Evolutionary conservation across 2,797 vertebrate genomes (phyloP).

Genomic region (Anabas testudineus): DNA sequence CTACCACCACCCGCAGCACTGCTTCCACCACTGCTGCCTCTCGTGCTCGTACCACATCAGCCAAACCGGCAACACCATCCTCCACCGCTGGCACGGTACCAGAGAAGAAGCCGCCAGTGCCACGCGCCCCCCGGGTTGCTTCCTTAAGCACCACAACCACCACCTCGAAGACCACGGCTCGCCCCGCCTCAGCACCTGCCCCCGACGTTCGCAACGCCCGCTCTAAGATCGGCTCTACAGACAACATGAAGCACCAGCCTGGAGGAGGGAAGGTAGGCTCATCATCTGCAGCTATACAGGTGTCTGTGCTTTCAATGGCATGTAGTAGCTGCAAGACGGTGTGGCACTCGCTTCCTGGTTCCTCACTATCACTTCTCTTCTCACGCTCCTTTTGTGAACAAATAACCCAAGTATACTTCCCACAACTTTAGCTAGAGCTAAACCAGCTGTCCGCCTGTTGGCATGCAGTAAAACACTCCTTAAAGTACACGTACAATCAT

Average conservation of each 20-base stretch:
- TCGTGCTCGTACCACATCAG: slow-evolving; percentile 60
- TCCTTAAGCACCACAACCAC: slow-evolving; percentile 47
- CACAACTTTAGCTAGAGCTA: neutral
- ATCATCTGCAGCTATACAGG: neutral
- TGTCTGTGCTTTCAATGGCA: neutral
- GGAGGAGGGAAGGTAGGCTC: slow-evolving; percentile 94
- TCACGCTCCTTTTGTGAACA: neutral
- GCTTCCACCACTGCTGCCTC: slow-evolving; percentile 52
- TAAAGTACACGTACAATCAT: too few relatives aligned
- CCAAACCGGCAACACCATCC: slow-evolving; percentile 71
- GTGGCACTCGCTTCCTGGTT: neutral
- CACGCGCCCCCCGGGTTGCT: slow-evolving; percentile 69
- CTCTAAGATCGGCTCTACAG: slow-evolving; percentile 95
- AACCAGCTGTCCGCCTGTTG: neutral
- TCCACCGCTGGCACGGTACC: slow-evolving; percentile 55
- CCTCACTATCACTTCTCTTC: neutral
- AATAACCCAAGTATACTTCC: neutral
- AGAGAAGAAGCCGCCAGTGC: slow-evolving; percentile 82
- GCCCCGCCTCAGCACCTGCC: slow-evolving; percentile 68
- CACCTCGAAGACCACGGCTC: slow-evolving; percentile 67
- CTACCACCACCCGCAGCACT: slow-evolving; percentile 66
- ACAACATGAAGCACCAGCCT: slow-evolving; percentile 98
- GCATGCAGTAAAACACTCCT: too few relatives aligned
- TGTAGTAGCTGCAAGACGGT: rapidly evolving
- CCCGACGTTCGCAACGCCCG: slow-evolving; percentile 88